phyloP scores from a whole-genome alignment of 2,888 invertebrate species.

The Phaedon cochleariae region DNA sequence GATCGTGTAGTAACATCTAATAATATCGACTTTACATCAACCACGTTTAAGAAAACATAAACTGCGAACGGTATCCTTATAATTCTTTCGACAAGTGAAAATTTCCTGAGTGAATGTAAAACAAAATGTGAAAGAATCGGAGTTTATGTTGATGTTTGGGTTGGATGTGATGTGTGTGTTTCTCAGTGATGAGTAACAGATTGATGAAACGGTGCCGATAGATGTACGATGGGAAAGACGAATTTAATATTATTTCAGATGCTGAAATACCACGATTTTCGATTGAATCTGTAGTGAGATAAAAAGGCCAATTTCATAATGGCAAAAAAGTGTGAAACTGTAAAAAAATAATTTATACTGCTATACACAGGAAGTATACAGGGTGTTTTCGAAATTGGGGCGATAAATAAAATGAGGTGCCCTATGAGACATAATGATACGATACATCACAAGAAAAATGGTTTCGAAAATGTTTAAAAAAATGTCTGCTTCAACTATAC shows the following conservation, averaged over 20 bases:
- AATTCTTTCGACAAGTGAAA: conserved; percentile 36
- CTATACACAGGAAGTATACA: too few relatives aligned
- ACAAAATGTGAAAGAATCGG: conserved; percentile 34
- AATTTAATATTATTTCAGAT: conserved; percentile 49
- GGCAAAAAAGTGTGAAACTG: too few relatives aligned
- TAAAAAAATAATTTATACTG: too few relatives aligned
- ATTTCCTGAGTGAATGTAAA: conserved; percentile 40
- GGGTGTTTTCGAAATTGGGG: too few relatives aligned
- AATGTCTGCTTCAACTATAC: too few relatives aligned
- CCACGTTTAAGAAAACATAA: conserved; percentile 32
- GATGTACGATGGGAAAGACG: conserved; percentile 53
- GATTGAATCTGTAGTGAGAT: conserved; percentile 21
- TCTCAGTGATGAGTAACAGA: conserved; percentile 44
- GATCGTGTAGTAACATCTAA: background rate
- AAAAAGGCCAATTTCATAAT: too few relatives aligned
- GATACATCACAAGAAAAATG: too few relatives aligned
- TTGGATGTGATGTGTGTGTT: conserved; percentile 27
- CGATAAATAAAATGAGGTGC: too few relatives aligned
- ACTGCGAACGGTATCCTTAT: conserved; percentile 25
- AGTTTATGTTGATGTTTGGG: conserved; percentile 35
- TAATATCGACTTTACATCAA: conserved; percentile 15
- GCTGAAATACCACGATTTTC: conserved; percentile 55
- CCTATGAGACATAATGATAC: too few relatives aligned
- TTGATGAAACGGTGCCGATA: conserved; percentile 40
- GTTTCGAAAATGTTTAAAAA: too few relatives aligned